Evolutionary conservation across 2,797 vertebrate species (phyloP).

Genomic region (Pogoniulus pusillus): DNA sequence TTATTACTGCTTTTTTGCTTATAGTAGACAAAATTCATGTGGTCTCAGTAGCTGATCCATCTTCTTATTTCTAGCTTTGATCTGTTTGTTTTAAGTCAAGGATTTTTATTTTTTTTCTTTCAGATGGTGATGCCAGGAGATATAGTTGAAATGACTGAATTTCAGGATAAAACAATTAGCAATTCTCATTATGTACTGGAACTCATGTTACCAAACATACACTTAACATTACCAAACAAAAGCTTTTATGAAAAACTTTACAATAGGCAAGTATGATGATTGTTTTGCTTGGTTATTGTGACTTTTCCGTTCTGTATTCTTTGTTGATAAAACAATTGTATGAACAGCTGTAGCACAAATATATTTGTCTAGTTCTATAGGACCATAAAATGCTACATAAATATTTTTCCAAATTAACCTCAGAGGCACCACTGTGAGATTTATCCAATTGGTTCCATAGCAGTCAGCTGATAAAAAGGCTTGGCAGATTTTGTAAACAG

Average conservation of each 20-base stretch:
- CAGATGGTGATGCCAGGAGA: conserved; percentile 99
- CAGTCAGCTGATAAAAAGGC: neutral
- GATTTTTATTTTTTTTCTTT: neutral
- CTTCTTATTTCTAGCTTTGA: neutral
- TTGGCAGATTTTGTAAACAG: neutral
- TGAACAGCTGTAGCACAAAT: neutral
- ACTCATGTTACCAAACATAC: conserved; percentile 88
- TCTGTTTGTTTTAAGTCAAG: neutral
- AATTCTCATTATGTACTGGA: conserved; percentile 95
- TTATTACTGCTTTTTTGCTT: neutral
- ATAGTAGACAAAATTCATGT: neutral
- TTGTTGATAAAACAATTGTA: neutral
- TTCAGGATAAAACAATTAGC: conserved; percentile 96
- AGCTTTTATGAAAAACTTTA: conserved; percentile 96
- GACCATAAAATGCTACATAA: neutral
- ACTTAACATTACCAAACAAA: conserved; percentile 88
- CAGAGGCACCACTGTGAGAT: neutral
- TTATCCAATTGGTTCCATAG: neutral
- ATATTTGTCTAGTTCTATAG: neutral
- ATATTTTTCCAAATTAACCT: neutral
- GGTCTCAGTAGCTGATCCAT: neutral
- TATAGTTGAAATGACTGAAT: conserved; percentile 92
- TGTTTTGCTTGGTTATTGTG: neutral
- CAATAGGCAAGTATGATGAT: conserved; percentile 83
- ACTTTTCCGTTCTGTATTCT: neutral